Evolutionary conservation across 1,140 invertebrate genomes (phyloP).

Genomic region (Papilio polyxenes): DNA sequence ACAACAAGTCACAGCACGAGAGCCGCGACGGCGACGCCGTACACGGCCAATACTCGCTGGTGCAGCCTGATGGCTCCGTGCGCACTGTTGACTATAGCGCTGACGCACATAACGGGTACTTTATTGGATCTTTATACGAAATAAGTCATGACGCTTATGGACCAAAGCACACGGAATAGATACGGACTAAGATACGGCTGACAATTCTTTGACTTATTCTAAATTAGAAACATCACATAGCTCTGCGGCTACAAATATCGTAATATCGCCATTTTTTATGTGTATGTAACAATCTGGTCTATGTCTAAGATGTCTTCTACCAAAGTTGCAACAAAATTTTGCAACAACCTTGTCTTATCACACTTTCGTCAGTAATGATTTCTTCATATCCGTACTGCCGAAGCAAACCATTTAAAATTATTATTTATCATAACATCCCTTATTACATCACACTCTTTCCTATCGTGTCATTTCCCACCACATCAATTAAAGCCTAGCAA

Average conservation of each 20-base stretch:
- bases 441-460: background rate
- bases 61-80: constrained; percentile 80
- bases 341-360: background rate
- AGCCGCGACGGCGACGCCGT: constrained; percentile 76
- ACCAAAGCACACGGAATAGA: no score
- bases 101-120: constrained; percentile 78
- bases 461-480: background rate
- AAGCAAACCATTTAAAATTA: background rate
- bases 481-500: no score
- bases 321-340: background rate
- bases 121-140: background rate
- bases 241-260: no score
- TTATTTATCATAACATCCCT: background rate
- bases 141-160: background rate
- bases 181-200: background rate
- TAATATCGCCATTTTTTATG: background rate
- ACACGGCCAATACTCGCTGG: constrained; percentile 78
- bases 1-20: constrained; percentile 77
- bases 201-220: no score
- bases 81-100: constrained; percentile 81
- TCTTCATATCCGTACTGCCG: background rate
- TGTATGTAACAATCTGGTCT: background rate
- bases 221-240: no score
- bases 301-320: background rate
- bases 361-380: background rate